Evolutionary conservation across 2,888 invertebrate genomes (phyloP).

Genomic region (Agrotis ipsilon): DNA sequence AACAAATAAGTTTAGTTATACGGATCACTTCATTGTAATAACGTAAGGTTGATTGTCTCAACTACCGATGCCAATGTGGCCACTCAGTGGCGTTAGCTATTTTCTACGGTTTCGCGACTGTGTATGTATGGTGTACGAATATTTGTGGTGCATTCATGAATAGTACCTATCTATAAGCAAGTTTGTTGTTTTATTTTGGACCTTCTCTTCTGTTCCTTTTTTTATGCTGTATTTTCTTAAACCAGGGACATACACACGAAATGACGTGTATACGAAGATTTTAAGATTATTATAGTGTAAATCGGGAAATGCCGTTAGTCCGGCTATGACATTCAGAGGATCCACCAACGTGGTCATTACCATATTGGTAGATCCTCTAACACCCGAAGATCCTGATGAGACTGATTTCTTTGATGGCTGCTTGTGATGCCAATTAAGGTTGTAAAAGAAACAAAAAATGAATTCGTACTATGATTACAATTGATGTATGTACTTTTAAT

Average conservation of each 20-base stretch:
- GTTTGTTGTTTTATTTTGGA: slow-evolving; percentile 70
- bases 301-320: too few relatives aligned
- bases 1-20: slow-evolving; percentile 30
- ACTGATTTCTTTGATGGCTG: too few relatives aligned
- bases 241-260: too few relatives aligned
- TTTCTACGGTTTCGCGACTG: slow-evolving; percentile 76
- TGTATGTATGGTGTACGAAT: slow-evolving; percentile 69
- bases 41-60: slow-evolving; percentile 48
- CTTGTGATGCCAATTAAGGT: too few relatives aligned
- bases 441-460: not conserved
- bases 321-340: too few relatives aligned
- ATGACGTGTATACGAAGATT: too few relatives aligned
- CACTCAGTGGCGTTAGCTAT: slow-evolving; percentile 65
- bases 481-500: slow-evolving; percentile 31
- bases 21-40: slow-evolving; percentile 51
- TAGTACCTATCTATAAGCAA: slow-evolving; percentile 73
- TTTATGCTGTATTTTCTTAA: not conserved
- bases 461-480: slow-evolving; percentile 7
- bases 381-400: too few relatives aligned
- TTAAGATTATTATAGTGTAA: too few relatives aligned
- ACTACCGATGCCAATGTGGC: slow-evolving; percentile 56
- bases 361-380: too few relatives aligned
- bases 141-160: slow-evolving; percentile 81
- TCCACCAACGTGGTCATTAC: too few relatives aligned
- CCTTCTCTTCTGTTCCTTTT: not conserved